phyloP scores from a whole-genome alignment of 1,140 invertebrate species.

The Octopus sinensis region DNA sequence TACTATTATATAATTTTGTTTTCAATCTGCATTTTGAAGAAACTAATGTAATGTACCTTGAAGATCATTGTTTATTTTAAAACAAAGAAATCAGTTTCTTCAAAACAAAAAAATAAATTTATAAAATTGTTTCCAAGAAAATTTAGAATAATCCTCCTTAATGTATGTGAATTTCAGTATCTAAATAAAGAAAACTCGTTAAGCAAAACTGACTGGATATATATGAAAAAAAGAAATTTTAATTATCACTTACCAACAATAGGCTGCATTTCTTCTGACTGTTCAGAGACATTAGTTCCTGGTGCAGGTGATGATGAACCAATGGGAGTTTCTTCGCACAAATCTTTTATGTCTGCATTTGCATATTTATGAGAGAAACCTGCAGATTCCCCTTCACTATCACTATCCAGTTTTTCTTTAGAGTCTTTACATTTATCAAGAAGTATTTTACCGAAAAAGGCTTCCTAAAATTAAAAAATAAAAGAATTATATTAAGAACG shows the following conservation, averaged over 20 bases:
- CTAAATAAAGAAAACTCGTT: too few species aligned
- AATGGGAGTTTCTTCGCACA: not conserved
- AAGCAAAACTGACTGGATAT: too few species aligned
- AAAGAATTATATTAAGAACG: not conserved
- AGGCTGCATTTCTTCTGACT: conserved; percentile 8
- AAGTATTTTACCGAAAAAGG: conserved; percentile 62
- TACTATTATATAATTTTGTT: too few species aligned
- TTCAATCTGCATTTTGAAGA: too few species aligned
- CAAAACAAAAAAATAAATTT: too few species aligned
- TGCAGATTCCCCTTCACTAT: conserved; percentile 37
- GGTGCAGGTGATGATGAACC: not conserved
- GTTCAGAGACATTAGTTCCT: not conserved
- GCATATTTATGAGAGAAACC: not conserved
- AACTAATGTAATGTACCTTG: too few species aligned
- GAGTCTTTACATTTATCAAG: conserved; percentile 64
- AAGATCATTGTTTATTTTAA: too few species aligned
- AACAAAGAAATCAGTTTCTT: too few species aligned
- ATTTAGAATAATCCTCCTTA: too few species aligned
- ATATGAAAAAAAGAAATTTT: too few species aligned
- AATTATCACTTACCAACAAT: not conserved
- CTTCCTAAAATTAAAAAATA: conserved; percentile 45
- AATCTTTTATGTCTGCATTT: not conserved
- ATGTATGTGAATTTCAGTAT: too few species aligned
- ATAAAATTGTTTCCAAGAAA: too few species aligned
- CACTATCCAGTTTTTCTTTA: conserved; percentile 38